Evolutionary conservation across 2,888 invertebrate species (phyloP).

Genomic region (Lycocerus yunnanus): DNA sequence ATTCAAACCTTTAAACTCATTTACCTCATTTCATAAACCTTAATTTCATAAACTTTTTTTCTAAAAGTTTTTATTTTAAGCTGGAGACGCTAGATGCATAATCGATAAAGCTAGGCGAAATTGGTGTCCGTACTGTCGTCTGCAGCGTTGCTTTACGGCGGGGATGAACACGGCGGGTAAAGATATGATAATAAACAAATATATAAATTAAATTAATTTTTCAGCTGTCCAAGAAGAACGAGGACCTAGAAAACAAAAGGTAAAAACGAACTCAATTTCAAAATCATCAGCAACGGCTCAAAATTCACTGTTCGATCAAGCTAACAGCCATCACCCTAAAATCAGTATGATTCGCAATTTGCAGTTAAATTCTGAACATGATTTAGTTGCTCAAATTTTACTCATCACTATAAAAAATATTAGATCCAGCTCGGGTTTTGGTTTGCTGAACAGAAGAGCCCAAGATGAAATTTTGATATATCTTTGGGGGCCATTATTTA

Average conservation of each 20-base stretch:
- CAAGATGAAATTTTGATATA: constrained; percentile 63
- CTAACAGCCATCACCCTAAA: not conserved
- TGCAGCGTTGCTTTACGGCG: constrained; percentile 76
- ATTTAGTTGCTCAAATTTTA: constrained; percentile 64
- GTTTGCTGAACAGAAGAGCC: constrained; percentile 55
- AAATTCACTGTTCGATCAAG: not conserved
- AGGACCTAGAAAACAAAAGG: constrained; percentile 68
- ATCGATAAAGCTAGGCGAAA: constrained; percentile 83
- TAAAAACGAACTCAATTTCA: constrained; percentile 32
- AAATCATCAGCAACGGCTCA: constrained; percentile 11
- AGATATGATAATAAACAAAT: not conserved
- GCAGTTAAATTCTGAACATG: constrained; percentile 53
- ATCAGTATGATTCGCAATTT: constrained; percentile 23
- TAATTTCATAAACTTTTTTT: too few relatives aligned
- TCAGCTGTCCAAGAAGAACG: constrained; percentile 84
- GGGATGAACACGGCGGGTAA: constrained; percentile 79
- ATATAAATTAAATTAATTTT: constrained; percentile 22
- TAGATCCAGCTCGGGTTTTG: constrained; percentile 61
- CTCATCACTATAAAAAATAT: constrained; percentile 62
- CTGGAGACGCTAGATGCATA: constrained; percentile 73
- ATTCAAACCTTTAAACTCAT: too few relatives aligned
- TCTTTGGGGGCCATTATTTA: constrained; percentile 64
- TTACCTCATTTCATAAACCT: too few relatives aligned
- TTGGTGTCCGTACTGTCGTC: constrained; percentile 85
- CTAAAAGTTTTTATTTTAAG: too few relatives aligned